Percentiles rank a stretch among this genome's conserved stretches.
Conservation (phyloP, 2,888 invertebrate genomes). For the Drosophila pseudotakahashii region DNA sequence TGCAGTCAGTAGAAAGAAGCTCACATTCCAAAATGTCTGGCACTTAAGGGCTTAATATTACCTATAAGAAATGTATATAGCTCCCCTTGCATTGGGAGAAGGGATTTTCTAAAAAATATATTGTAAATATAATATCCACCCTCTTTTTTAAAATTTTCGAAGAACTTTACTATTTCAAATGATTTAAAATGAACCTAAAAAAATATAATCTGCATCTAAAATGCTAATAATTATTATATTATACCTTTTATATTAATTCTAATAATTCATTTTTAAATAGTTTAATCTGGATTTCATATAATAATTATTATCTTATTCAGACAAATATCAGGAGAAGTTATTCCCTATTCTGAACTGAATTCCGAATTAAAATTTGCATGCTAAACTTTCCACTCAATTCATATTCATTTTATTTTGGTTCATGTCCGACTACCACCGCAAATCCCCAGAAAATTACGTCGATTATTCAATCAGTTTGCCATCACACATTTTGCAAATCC, state of each 20-base stretch:
- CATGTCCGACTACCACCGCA: slow-evolving; percentile 11
- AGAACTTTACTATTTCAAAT: too few relatives aligned
- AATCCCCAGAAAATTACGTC: slow-evolving; percentile 15
- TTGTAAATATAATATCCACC: too few relatives aligned
- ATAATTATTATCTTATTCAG: background rate
- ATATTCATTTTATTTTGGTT: slow-evolving; percentile 9
- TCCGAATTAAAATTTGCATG: background rate
- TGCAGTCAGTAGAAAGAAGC: slow-evolving; percentile 9
- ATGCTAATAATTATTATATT: too few relatives aligned
- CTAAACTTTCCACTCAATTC: slow-evolving; percentile 1
- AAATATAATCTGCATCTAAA: too few relatives aligned
- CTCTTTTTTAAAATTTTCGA: too few relatives aligned
- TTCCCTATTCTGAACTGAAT: background rate
- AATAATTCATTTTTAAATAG: too few relatives aligned
- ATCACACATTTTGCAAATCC: slow-evolving; percentile 24
- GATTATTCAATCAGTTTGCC: slow-evolving; percentile 40
- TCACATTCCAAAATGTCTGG: slow-evolving; percentile 3
- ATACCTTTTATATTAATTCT: too few relatives aligned
- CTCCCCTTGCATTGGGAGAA: background rate
- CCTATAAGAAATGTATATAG: background rate
- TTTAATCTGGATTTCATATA: too few relatives aligned
- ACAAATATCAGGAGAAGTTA: slow-evolving; percentile 10
- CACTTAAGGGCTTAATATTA: slow-evolving; percentile 2
- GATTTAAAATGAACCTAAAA: too few relatives aligned
- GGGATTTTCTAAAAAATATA: too few relatives aligned